Evolutionary conservation across 2,113 vertebrate genomes (phyloP).

Genomic region (Scomber scombrus): DNA sequence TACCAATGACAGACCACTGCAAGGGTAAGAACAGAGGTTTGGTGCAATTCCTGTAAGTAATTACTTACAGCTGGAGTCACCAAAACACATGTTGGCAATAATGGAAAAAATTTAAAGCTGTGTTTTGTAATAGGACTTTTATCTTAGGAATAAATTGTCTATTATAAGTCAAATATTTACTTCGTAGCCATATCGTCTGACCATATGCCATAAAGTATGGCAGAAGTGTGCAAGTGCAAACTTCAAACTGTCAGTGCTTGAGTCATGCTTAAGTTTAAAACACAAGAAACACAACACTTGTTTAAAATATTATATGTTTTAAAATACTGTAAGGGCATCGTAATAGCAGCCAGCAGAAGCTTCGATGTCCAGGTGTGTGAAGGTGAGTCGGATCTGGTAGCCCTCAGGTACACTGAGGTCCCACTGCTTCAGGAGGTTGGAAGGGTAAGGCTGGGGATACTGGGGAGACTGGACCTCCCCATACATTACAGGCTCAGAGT

Average conservation of each 20-base stretch:
- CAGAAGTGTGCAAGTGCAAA: background rate
- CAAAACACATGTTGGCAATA: no score
- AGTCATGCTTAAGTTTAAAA: background rate
- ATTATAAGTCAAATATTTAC: background rate
- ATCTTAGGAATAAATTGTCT: background rate
- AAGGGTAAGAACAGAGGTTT: no score
- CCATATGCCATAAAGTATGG: no score
- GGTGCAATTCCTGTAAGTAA: no score
- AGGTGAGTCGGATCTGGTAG: slow-evolving; percentile 88
- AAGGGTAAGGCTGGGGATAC: slow-evolving; percentile 90
- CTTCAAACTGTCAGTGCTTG: background rate
- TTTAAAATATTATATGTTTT: slow-evolving; percentile 21
- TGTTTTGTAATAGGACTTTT: background rate
- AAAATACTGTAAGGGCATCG: slow-evolving; percentile 90
- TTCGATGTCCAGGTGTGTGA: slow-evolving; percentile 92
- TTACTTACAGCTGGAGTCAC: no score
- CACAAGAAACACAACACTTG: background rate
- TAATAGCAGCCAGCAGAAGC: slow-evolving; percentile 89
- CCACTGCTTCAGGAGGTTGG: slow-evolving; percentile 83
- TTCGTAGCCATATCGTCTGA: no score
- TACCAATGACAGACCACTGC: no score
- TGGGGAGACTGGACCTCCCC: slow-evolving; percentile 89
- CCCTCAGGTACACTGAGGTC: slow-evolving; percentile 88
- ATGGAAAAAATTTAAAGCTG: no score
- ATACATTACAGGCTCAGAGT: slow-evolving; percentile 51